Evolutionary conservation across 1,140 invertebrate species (phyloP), one percentile per base, ranked within the genome.

Genomic region (Steinernema feltiae): DNA sequence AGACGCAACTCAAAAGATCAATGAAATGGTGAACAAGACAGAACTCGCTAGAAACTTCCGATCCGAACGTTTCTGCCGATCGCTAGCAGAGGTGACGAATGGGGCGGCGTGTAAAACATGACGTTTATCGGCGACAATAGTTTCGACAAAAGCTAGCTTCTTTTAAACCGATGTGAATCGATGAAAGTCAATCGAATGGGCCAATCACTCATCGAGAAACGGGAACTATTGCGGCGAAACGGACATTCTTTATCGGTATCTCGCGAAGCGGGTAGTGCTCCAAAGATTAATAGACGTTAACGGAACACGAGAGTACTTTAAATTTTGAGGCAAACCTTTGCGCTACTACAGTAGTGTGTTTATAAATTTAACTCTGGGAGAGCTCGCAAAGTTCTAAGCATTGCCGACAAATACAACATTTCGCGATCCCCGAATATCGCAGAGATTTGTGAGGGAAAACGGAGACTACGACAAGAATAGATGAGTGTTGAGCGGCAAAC

Each of bases 171-270:
- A 41, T 41, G 53, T 63, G n/a, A 63, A 63, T 63, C 53, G 53
- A 63, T 63, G 53, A 27, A 63, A 63, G 53, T 27, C 53, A 63
- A 63, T 63, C 53, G 24, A 63, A 12, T 63, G 53, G 53, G 53
- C 53, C 53, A 63, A 63, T 63, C 53, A 63, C 53, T 63, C 53
- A 63, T 63, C 53, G 53, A 21, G 24, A 63, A 63, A 12, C 12
- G 53, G 53, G 24, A 63, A 63, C 12, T 63, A 27, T 21, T 63
- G 53, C 53, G 53, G 53, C 53, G 53, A 17, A 27, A 27, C 15
- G 53, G 53, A 63, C 53, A 63, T 63, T 63, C 53, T 63, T 63
- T 63, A 63, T 63, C 53, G 53, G 53, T 63, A 63, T 3, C 53
- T 63, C 24, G 41, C 15, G 53, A 63, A 63, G 24, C 24, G 53